phyloP scores from a whole-genome alignment of 2,797 vertebrate genomes.

The Xerus rutilus region DNA sequence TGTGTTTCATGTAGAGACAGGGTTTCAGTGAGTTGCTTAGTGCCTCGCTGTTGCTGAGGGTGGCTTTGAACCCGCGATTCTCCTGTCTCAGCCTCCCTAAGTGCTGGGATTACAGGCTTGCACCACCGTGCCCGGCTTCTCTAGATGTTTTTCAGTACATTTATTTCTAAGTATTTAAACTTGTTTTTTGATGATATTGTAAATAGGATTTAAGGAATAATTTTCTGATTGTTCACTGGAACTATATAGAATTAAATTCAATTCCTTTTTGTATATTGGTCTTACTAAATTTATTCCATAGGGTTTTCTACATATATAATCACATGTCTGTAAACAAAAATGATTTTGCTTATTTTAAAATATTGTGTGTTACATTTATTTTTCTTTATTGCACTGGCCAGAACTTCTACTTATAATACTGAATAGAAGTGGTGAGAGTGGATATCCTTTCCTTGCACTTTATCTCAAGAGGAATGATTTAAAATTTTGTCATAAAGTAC shows the following conservation, averaged over 20 bases:
- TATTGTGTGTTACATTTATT: neutral
- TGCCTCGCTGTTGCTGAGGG: too few relatives aligned
- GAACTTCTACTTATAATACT: slow-evolving; percentile 16
- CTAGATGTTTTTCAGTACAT: neutral
- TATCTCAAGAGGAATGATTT: neutral
- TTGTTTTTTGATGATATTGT: neutral
- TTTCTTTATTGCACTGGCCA: neutral
- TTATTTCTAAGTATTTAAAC: slow-evolving; percentile 25
- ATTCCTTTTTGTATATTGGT: neutral
- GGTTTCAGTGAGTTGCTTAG: too few relatives aligned
- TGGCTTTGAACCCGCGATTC: too few relatives aligned
- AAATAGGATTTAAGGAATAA: slow-evolving; percentile 19
- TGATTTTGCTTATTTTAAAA: slow-evolving; percentile 16
- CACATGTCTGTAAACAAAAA: neutral
- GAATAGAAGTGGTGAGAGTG: neutral
- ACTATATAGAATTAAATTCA: slow-evolving; percentile 35
- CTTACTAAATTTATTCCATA: slow-evolving; percentile 24
- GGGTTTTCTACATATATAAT: neutral
- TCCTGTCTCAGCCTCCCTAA: too few relatives aligned
- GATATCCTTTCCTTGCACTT: neutral
- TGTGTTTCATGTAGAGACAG: too few relatives aligned
- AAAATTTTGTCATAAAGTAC: neutral
- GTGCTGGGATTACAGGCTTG: too few relatives aligned
- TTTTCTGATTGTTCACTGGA: slow-evolving; percentile 23
- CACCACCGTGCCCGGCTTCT: too few relatives aligned